phyloP scores from a whole-genome alignment of 2,797 vertebrate genomes.

The Martes flavigula region DNA sequence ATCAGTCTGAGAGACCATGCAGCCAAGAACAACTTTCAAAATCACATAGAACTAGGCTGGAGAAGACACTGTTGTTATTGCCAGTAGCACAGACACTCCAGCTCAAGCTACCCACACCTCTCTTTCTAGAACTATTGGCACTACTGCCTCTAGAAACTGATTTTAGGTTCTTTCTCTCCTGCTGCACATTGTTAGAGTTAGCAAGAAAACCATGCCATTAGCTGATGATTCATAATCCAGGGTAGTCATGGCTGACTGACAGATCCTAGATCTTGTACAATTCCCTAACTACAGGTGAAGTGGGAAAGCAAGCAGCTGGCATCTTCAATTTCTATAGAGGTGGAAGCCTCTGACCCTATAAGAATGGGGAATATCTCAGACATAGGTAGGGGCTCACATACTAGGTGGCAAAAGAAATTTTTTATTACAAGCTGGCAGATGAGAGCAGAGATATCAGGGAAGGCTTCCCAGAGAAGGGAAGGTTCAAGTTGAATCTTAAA shows the following conservation, averaged over 20 bases:
- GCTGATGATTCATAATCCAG: background rate
- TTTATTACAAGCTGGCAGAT: background rate
- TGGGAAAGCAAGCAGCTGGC: background rate
- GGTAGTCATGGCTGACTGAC: background rate
- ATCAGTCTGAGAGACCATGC: background rate
- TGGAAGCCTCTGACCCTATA: background rate
- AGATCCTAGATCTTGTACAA: background rate
- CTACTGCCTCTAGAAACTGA: background rate
- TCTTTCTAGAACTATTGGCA: background rate
- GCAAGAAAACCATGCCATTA: background rate
- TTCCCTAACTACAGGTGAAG: background rate
- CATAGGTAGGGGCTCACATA: background rate
- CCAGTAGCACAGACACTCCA: background rate
- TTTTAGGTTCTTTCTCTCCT: background rate
- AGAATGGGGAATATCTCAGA: background rate
- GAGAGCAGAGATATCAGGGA: background rate
- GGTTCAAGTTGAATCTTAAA: background rate
- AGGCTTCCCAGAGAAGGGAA: background rate
- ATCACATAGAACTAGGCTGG: background rate
- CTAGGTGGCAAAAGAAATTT: background rate
- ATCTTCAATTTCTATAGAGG: background rate
- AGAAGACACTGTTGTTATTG: background rate
- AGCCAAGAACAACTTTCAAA: constrained; percentile 9
- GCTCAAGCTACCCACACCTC: background rate
- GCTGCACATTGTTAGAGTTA: background rate